Evolutionary conservation across 2,888 invertebrate species (phyloP), one percentile per base, ranked within the genome.

Genomic region (Polydesmus complanatus): DNA sequence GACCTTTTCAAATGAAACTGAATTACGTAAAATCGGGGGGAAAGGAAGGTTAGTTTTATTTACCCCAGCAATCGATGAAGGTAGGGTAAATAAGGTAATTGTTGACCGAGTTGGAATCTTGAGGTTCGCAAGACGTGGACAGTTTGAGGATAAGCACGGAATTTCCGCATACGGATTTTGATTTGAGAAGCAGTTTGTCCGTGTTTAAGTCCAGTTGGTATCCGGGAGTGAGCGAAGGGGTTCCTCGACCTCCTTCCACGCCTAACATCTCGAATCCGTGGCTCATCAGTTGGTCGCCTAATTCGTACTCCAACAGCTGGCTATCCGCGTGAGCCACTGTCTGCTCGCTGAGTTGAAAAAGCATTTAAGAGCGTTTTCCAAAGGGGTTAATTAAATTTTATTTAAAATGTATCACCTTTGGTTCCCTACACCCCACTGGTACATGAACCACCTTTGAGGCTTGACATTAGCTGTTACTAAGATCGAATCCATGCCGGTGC

Each of bases 61-160:
- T 49, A 60, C 60, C 55, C 54, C 55, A 60, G 27, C 60, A 60
- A 49, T 55, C 60, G 8, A 56, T 27, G 19, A 60, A 60, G 21
- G 55, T 55, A 1, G 60, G 60, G 14, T 55, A 18, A n/a, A 60
- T 19, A 50, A 48, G 50, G 26, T 27, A 60, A 49, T 60, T 47
- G 27, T 60, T 88, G 8, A 96, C 87, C 22, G 87, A 79, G 70
- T 86, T 85, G 1, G 87, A 78, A 67, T 91, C 91, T 3, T 85
- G 83, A 0, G 91, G 85, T 0, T 95, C 95, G 1, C 74, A 73
- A 14, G 70, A 61, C 5, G 66, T 62, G 37, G 64, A 58, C 8
- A 68, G 65, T 23, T 62, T 59, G 1, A 61, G n/a, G 5, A 60
- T 21, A 25, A 60, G 19, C 25, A 56, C 47, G 19, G 23, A 54